Percentiles rank a stretch among this genome's conserved stretches.
Evolutionary conservation across 2,113 vertebrate genomes (phyloP).

Genomic region (Epinephelus cyanopodus): DNA sequence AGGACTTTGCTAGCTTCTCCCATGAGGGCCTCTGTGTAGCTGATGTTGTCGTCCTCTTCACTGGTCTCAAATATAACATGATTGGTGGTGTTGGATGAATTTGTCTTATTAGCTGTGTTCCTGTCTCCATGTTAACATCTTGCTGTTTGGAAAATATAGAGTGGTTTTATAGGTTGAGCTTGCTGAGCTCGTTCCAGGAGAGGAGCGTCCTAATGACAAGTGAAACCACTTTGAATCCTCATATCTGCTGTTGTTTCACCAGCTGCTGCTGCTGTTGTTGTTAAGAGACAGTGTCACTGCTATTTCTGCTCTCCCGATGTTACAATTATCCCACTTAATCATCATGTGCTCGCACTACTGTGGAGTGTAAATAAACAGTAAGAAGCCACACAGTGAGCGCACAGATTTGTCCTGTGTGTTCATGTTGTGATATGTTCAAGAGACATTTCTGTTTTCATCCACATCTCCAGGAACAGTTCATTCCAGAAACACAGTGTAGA

Average conservation of each 20-base stretch:
- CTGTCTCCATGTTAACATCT: not conserved
- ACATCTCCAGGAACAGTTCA: not conserved
- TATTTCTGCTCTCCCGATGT: conserved; percentile 6
- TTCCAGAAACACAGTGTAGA: not conserved
- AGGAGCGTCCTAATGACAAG: conserved; percentile 5
- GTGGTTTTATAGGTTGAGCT: not conserved
- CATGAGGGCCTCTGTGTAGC: no score
- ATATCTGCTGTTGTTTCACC: conserved; percentile 1
- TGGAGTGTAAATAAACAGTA: conserved; percentile 11
- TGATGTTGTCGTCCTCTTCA: no score
- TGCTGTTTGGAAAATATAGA: not conserved
- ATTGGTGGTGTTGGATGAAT: no score
- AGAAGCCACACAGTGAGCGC: not conserved
- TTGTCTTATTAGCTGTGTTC: no score
- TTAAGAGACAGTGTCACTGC: conserved; percentile 11
- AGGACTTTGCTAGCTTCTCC: no score
- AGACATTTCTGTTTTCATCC: not conserved
- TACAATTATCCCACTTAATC: conserved; percentile 1
- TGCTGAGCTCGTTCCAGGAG: not conserved
- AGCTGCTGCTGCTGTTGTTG: conserved; percentile 22
- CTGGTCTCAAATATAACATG: no score
- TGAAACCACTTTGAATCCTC: not conserved
- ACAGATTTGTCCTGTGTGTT: not conserved
- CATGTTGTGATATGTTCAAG: not conserved
- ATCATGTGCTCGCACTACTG: not conserved